Base-by-base conservation (phyloP, 2,113 vertebrate species). In the Erythrocercus mccallii region DNA sequence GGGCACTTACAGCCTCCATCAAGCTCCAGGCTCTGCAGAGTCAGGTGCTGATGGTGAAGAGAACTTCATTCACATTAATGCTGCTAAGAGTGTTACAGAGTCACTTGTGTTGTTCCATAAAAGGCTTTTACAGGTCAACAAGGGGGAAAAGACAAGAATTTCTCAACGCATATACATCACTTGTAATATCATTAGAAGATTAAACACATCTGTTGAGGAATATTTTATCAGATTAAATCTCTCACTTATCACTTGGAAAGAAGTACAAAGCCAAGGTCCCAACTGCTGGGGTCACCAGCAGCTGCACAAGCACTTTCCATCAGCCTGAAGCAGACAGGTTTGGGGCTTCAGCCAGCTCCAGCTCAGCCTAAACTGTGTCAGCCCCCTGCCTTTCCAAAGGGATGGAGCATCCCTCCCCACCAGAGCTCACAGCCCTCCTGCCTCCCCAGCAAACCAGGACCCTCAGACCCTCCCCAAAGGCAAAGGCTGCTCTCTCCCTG, bases 171-270 rank as follows among this genome's bases (percentile, higher is more conserved):
- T 71, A 48, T 30, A 87, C 89, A 87, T 64, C 73, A 31, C 86
- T 87, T 45, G 47, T 81, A 92, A 94, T 57, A 40, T 47, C 16
- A 19, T 92, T 95, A 97, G 50, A 69, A 94, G 89, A 95, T 81
- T 50, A 86, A 86, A 88, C 15, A 5, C 48, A 48, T 42, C 80
- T 85, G 88, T 38, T 40, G 64, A 93, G 54, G 86, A 81, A 90
- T 79, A 92, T 50, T 40, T 61, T 87, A 90, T 82, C 48, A 73
- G 86, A 69, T 91, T 86, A 94, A 87, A 86, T 54, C 44, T 47
- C 76, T 24, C 70, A 74, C 69, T 95, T 90, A 84, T 64, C 91
- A 25, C 69, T 84, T 64, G 58, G 72, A 81, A 74, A 81, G 83
- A n/a, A 74, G 45, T 2, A 38, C 65, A 40, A 60, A 79, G 86